Conservation (phyloP, 2,888 invertebrate genomes). For the Diogma glabrata region DNA sequence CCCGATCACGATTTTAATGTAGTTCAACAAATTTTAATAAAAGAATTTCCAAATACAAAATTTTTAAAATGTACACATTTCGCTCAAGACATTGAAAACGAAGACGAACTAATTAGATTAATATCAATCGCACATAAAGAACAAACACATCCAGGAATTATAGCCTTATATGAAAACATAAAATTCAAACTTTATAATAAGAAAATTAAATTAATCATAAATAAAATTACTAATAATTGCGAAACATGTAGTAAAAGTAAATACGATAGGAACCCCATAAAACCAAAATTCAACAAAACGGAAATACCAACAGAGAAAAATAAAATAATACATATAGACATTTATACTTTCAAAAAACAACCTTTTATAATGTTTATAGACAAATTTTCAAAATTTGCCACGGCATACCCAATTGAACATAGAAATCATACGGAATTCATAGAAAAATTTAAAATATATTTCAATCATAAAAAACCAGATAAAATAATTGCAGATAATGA, state of each 20-base stretch:
- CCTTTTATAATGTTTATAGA: slow-evolving; percentile 9
- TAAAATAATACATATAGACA: slow-evolving; percentile 6
- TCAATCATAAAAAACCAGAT: background rate
- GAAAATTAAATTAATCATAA: background rate
- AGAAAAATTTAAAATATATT: slow-evolving; percentile 7
- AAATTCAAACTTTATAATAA: slow-evolving; percentile 1
- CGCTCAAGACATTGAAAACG: background rate
- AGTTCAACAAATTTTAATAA: background rate
- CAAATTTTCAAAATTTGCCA: slow-evolving; percentile 11
- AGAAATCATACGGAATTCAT: slow-evolving; percentile 6
- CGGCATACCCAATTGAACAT: slow-evolving; percentile 1
- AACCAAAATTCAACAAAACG: background rate
- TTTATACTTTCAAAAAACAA: slow-evolving; percentile 2
- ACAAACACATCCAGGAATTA: background rate
- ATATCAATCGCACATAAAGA: background rate
- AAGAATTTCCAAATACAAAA: background rate
- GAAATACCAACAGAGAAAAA: background rate
- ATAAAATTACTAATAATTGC: background rate
- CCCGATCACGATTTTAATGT: slow-evolving; percentile 11
- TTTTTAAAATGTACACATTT: background rate
- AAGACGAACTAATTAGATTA: background rate
- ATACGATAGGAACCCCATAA: background rate
- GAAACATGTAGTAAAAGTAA: background rate
- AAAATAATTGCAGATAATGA: background rate
- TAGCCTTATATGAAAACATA: background rate